phyloP scores from a whole-genome alignment of 2,113 vertebrate species.

The Neotragus pygmaeus region DNA sequence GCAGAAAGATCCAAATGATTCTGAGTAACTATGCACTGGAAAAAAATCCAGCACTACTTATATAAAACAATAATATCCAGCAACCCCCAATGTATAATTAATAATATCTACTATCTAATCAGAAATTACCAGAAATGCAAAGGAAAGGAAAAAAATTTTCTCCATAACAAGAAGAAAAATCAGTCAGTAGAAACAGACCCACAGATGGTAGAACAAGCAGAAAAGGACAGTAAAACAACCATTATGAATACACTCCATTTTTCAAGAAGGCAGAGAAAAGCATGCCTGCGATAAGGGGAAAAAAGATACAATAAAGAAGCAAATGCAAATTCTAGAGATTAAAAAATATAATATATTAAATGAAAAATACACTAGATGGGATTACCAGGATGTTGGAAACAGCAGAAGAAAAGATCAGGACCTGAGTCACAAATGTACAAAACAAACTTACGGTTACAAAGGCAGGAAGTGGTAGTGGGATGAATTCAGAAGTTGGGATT shows the following conservation, averaged over 20 bases:
- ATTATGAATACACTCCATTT: background rate
- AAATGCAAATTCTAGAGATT: background rate
- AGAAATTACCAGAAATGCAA: background rate
- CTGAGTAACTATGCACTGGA: background rate
- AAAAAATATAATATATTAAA: background rate
- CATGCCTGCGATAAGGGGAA: background rate
- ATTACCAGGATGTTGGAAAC: background rate
- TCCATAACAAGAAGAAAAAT: background rate
- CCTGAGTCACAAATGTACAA: background rate
- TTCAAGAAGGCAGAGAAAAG: background rate
- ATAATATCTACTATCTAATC: background rate
- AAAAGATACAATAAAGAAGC: background rate
- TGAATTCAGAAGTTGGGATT: background rate
- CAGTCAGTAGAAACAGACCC: background rate
- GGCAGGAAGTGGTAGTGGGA: background rate
- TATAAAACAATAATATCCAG: background rate
- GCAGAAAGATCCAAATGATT: background rate
- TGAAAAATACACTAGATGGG: background rate
- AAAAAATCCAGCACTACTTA: background rate
- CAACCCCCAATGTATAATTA: background rate
- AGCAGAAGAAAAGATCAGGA: background rate
- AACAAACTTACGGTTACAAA: background rate
- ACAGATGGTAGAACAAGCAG: background rate
- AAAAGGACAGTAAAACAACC: background rate
- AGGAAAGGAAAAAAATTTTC: background rate